Conservation (phyloP, 1,140 invertebrate genomes). For the Drosophila punjabiensis region DNA sequence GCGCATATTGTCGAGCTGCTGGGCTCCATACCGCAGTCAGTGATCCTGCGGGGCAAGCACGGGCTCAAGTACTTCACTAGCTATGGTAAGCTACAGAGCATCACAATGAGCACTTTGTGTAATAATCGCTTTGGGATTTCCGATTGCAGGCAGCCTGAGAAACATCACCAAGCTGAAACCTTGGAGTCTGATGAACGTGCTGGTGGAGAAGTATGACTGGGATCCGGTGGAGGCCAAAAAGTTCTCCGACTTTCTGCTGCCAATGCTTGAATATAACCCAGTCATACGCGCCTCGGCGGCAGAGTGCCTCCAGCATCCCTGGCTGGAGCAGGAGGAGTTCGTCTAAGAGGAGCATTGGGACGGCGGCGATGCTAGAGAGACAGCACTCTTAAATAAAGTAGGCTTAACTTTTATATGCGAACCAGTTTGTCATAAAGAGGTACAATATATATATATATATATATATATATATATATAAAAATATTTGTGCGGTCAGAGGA, state of each 20-base stretch:
- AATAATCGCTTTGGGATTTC: background rate
- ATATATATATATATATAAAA: constrained; percentile 29
- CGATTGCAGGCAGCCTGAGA: constrained; percentile 90
- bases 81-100: constrained; percentile 85
- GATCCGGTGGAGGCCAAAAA: constrained; percentile 92
- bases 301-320: constrained; percentile 96
- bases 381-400: constrained; percentile 25
- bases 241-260: constrained; percentile 96
- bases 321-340: constrained; percentile 90
- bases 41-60: constrained; percentile 83
- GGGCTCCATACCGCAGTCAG: constrained; percentile 93
- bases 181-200: constrained; percentile 96
- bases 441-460: constrained; percentile 29
- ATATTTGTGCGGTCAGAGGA: constrained; percentile 6
- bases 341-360: constrained; percentile 50
- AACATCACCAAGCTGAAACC: constrained; percentile 97
- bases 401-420: constrained; percentile 64
- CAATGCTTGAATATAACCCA: constrained; percentile 98
- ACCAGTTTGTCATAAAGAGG: constrained; percentile 41
- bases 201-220: constrained; percentile 98
- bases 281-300: constrained; percentile 95
- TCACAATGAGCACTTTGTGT: background rate
- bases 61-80: constrained; percentile 84
- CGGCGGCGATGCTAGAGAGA: constrained; percentile 2
- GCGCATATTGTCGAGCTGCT: constrained; percentile 99